phyloP scores from a whole-genome alignment of 2,113 vertebrate genomes.

The Erythrocercus mccallii region DNA sequence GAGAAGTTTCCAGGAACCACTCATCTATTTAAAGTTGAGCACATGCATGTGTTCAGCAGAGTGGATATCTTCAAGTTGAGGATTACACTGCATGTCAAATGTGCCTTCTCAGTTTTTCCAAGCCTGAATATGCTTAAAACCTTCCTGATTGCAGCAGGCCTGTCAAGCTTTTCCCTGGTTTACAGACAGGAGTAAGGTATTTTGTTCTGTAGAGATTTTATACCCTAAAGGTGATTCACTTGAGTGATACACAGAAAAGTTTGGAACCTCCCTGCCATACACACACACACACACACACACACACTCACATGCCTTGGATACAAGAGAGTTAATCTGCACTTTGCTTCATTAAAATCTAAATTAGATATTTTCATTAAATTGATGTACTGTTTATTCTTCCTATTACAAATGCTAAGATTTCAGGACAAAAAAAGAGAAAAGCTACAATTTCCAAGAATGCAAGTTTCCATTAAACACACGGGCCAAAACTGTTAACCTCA shows the following conservation, averaged over 20 bases:
- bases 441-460: conserved; percentile 65
- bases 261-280: background rate
- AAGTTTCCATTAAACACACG: conserved; percentile 67
- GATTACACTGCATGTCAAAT: conserved; percentile 15
- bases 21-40: background rate
- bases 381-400: conserved; percentile 45
- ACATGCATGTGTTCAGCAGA: background rate
- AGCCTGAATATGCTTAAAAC: background rate
- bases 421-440: background rate
- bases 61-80: conserved; percentile 3
- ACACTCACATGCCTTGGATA: background rate
- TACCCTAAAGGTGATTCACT: background rate
- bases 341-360: conserved; percentile 54
- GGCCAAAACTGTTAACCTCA: conserved; percentile 37
- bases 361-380: conserved; percentile 45
- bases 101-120: conserved; percentile 17
- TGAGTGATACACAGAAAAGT: background rate
- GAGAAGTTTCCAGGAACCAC: background rate
- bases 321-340: conserved; percentile 1
- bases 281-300: background rate
- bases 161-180: background rate
- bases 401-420: conserved; percentile 2
- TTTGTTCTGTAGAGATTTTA: background rate
- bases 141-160: background rate
- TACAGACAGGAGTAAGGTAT: background rate